Percentiles rank a stretch among this genome's conserved stretches.
These are phyloP conservation scores for Cichladusa arquata DNA, from an alignment of 2,113 vertebrate species.

Conservation along the genomic window DNA sequence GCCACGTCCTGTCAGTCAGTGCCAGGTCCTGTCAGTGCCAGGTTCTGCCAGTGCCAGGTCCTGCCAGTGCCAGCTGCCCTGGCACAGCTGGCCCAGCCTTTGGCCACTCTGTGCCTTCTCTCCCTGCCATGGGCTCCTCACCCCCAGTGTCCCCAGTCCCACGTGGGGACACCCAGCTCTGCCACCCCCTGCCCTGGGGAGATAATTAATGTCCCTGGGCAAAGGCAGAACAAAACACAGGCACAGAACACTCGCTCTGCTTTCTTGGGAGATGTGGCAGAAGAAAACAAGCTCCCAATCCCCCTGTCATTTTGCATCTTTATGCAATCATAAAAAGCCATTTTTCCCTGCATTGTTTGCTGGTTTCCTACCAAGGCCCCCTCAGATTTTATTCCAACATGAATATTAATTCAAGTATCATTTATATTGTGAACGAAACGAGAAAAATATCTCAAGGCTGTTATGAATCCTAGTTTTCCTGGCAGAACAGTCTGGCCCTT, in stretches of 20 bases:
- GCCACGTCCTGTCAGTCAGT: background rate
- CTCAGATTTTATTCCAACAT: background rate
- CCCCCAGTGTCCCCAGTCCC: background rate
- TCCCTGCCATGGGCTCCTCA: background rate
- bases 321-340: background rate
- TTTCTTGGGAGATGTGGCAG: background rate
- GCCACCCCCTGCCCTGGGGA: background rate
- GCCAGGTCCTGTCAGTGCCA: too few relatives aligned
- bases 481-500: background rate
- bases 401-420: conserved; percentile 33
- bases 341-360: background rate
- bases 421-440: background rate
- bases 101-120: background rate
- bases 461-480: background rate
- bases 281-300: background rate
- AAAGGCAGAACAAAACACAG: background rate
- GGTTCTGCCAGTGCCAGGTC: background rate
- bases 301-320: background rate
- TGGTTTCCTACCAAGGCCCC: background rate
- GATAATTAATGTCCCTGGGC: background rate
- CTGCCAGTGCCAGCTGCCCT: background rate
- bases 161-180: background rate
- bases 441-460: conserved; percentile 16
- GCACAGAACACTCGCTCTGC: background rate
- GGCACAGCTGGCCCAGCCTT: background rate